Conservation (phyloP, 2,113 vertebrate species). For the Gobius niger region DNA sequence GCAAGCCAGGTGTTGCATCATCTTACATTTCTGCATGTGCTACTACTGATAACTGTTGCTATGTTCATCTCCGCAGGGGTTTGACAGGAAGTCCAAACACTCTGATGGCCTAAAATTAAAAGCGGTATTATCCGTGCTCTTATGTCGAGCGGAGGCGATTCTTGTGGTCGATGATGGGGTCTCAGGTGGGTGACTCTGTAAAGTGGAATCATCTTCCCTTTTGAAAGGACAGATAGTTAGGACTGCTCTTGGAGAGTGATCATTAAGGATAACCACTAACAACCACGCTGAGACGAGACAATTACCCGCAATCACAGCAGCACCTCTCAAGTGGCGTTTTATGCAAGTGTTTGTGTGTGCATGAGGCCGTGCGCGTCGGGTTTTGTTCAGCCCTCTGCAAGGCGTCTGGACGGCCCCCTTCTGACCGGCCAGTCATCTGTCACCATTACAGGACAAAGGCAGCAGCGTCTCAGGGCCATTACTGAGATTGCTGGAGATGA, state of each 20-base stretch:
- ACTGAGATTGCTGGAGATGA: constrained; percentile 84
- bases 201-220: constrained; percentile 72
- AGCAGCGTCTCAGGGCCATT: constrained; percentile 80
- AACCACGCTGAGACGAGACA: constrained; percentile 73
- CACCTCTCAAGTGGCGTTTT: constrained; percentile 65
- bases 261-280: constrained; percentile 73
- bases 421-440: constrained; percentile 77
- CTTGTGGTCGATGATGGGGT: neutral
- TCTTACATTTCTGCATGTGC: constrained; percentile 3
- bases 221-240: constrained; percentile 68
- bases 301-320: constrained; percentile 76
- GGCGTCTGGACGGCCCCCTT: constrained; percentile 62
- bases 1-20: neutral
- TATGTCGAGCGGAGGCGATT: constrained; percentile 36
- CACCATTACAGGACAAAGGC: constrained; percentile 80
- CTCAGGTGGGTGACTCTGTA: constrained; percentile 55
- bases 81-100: constrained; percentile 29
- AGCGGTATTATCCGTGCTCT: constrained; percentile 32
- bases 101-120: constrained; percentile 34
- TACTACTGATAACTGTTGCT: constrained; percentile 15
- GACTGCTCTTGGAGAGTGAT: constrained; percentile 64
- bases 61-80: constrained; percentile 8
- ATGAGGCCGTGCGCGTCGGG: constrained; percentile 25
- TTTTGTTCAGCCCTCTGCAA: constrained; percentile 44
- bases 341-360: constrained; percentile 70